Evolutionary conservation across 2,888 invertebrate species (phyloP), one percentile per base, ranked within the genome.

Genomic region (Thymelicus sylvestris): DNA sequence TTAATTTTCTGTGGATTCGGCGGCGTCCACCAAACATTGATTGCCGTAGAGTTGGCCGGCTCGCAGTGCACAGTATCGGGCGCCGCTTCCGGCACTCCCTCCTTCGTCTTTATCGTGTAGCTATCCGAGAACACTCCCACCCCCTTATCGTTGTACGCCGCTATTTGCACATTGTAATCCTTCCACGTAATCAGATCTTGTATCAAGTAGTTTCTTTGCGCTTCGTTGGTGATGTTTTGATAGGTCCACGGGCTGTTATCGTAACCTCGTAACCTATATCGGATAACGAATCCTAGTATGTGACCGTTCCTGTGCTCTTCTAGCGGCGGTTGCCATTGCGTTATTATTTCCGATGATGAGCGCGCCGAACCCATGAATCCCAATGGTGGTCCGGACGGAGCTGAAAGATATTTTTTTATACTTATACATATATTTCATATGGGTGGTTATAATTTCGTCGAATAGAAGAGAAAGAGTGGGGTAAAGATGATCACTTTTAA

Each of bases 1-100:
- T 99, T 99, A 69, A 99, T 98, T 91, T 98, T 97, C 83, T 99
- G 98, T 0, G 99, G 98, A 89, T 98, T 97, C 0, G 99, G 99
- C 0, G 99, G 99, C n/a, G 96, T 97, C 99, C 99, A 99, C 91
- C 96, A 96, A 0, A 99, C 97, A 67, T 95, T 94, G 12, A 96
- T 94, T 0, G 97, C 94, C 44, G 99, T 99, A 0, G 99, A 99
- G 90, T 98, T 99, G 10, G 96, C 83, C 0, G 99, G 95, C 79
- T 95, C 94, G 0, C 96, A 97, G 67, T 95, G 94, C 0, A 98
- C 95, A 79, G 96, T 96, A 41, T 96, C 97, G 0, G 99, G 99
- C 0, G 98, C 96, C 6, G 98, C 98, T 88, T 98, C 98, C 0
- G 99, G 99, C 0, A 97, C 96, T 77, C 99, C 99, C 95, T 99